These are phyloP conservation scores for Hemichromis elongatus DNA, from an alignment of 2,113 vertebrate species.

Conservation along the genomic window DNA sequence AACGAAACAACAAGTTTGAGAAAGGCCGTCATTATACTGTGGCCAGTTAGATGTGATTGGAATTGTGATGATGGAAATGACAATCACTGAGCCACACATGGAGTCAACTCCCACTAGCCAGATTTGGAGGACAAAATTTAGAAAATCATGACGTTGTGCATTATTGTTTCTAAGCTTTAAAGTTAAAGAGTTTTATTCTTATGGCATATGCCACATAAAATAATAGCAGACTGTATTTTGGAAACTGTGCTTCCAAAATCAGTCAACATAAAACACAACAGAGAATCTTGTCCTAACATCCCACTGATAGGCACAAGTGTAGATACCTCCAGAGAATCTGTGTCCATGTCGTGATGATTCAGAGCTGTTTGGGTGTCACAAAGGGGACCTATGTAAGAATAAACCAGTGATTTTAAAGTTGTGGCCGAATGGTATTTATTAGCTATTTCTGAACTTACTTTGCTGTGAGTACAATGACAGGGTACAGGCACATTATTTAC, in stretches of 20 bases:
- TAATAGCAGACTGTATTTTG: not conserved
- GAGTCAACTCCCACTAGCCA: not conserved
- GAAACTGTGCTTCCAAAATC: not conserved
- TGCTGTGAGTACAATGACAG: not conserved
- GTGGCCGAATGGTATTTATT: not conserved
- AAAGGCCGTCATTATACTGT: constrained; percentile 31
- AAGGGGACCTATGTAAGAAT: not conserved
- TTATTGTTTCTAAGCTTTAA: not conserved
- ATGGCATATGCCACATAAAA: not conserved
- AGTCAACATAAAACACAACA: not conserved
- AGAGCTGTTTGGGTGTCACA: not conserved
- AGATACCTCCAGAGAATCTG: not conserved
- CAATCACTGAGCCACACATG: not conserved
- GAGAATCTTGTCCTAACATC: not conserved
- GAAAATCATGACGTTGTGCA: not conserved
- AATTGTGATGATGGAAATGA: constrained; percentile 5
- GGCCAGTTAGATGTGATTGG: not conserved
- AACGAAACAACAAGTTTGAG: constrained; percentile 37
- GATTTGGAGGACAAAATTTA: not conserved
- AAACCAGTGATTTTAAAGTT: not conserved
- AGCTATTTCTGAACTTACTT: not conserved
- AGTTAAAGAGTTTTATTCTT: not conserved
- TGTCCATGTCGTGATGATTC: not conserved
- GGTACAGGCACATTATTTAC: not conserved
- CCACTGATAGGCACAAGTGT: not conserved